Base-by-base conservation (phyloP, 2,888 invertebrate species). In the Chydorus sphaericus region DNA sequence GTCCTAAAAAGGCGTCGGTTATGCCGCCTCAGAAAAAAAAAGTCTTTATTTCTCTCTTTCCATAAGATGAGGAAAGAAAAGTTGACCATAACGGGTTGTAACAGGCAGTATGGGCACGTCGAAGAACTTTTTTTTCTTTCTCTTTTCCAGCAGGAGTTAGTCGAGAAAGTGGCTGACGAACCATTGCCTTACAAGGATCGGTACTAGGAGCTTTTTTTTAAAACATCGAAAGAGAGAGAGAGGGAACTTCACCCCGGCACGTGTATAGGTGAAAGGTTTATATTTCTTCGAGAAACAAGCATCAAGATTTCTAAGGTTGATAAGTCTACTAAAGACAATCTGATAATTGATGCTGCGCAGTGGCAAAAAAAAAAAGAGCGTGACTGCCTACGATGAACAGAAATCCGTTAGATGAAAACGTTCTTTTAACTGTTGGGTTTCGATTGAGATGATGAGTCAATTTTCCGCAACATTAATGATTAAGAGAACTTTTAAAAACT, bases 121-220 rank as follows among this genome's bases (percentile, higher is more conserved):
- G 23, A 44, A 26, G 44, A 28, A 44, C 26, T 26, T 28, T 20
- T 39, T 39, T 44, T 20, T 23, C n/a, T n/a, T n/a, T n/a, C n/a
- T n/a, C n/a, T n/a, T 36, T 16, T 16, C 16, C 16, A 36, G 16
- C 36, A n/a, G n/a, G 14, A n/a, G 36, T n/a, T 23, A 44, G 44
- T n/a, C 44, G 44, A 44, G 44, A 44, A 44, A 44, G 44, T 44
- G 44, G 44, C 44, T 44, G 44, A 44, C 44, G 44, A 23, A 28
- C 33, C 26, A 44, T 44, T 44, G 28, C 44, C 44, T 44, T 44
- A 44, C 44, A 44, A 44, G 44, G 44, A 44, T 44, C 26, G 11
- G 16, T 18, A 20, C 39, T n/a, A 39, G 20, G 23, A 36, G 39
- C 7, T 39, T 16, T 8, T 39, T 10, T 16, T 16, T 23, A 39